These are phyloP conservation scores for Tricholauxania praeusta DNA, from an alignment of 2,888 invertebrate species.

Conservation along the genomic window DNA sequence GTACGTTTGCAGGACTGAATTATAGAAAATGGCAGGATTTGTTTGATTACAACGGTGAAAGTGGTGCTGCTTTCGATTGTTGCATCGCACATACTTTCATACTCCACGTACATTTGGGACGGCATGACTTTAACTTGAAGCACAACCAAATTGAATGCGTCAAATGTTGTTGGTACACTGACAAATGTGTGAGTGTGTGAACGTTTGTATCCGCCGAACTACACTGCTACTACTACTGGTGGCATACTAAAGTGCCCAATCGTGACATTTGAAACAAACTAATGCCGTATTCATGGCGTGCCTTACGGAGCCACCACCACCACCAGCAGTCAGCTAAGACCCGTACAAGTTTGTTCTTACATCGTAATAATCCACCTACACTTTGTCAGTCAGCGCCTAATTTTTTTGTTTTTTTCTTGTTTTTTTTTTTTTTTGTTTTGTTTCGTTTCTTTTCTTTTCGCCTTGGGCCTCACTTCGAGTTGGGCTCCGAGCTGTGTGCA, in stretches of 20 bases:
- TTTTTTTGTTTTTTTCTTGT: background rate
- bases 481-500: background rate
- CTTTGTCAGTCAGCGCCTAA: background rate
- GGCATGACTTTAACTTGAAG: no score
- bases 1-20: no score
- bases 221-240: background rate
- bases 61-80: no score
- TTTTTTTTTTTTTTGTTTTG: background rate
- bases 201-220: no score
- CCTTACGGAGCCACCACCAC: background rate
- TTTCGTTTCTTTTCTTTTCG: no score
- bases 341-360: conserved; percentile 7
- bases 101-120: no score
- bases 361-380: conserved; percentile 17
- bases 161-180: no score
- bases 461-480: conserved; percentile 6
- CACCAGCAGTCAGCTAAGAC: background rate
- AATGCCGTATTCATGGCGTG: conserved; percentile 10
- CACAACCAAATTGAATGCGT: no score
- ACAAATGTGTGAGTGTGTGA: no score
- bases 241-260: conserved; percentile 8
- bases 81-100: no score
- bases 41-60: no score
- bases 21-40: no score
- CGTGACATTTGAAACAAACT: conserved; percentile 20